Percentiles rank a stretch among this genome's conserved stretches.
Evolutionary conservation across 2,113 vertebrate genomes (phyloP).

Genomic region (Ginglymostoma cirratum): DNA sequence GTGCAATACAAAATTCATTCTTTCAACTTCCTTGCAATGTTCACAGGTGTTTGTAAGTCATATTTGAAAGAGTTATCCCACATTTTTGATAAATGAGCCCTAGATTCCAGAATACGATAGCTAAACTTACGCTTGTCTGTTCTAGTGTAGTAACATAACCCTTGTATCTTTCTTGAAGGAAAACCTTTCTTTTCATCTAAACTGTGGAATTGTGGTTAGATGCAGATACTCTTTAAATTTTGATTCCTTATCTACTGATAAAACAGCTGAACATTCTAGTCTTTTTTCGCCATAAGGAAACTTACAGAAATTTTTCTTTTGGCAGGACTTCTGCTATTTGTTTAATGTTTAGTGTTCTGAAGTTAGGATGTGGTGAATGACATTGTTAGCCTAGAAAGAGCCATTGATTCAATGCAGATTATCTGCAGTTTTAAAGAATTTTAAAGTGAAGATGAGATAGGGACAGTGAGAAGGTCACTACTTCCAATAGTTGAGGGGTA

Average conservation of each 20-base stretch:
- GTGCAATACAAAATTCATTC: neutral
- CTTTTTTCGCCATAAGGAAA: neutral
- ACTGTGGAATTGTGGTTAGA: neutral
- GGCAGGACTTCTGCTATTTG: neutral
- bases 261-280: neutral
- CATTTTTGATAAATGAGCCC: no score
- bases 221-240: neutral
- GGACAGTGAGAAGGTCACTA: neutral
- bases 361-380: neutral
- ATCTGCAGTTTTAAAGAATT: neutral
- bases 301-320: neutral
- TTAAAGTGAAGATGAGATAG: neutral
- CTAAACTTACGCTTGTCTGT: neutral
- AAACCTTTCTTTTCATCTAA: neutral
- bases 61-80: neutral
- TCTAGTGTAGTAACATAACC: neutral
- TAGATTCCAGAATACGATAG: neutral
- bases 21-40: neutral
- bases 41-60: neutral
- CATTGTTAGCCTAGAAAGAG: neutral
- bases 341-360: neutral
- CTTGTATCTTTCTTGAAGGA: neutral
- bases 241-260: neutral
- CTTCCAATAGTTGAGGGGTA: neutral
- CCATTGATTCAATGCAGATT: neutral